Percentiles rank a stretch among this genome's conserved stretches.
These are phyloP conservation scores for Drosophila rellima DNA, from an alignment of 2,888 invertebrate species.

Conservation along the genomic window DNA sequence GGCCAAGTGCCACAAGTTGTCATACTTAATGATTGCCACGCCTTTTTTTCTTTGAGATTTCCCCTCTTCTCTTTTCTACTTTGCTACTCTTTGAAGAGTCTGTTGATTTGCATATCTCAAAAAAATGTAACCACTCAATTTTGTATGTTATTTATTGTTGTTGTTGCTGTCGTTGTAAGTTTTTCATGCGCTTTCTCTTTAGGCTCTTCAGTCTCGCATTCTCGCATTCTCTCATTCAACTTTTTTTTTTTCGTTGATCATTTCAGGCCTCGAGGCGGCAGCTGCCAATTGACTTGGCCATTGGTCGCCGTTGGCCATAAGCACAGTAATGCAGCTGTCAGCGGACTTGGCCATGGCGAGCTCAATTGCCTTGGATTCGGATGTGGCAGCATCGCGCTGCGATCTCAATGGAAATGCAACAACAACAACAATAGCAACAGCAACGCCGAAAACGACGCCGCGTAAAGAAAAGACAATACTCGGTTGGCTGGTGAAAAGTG, in stretches of 20 bases:
- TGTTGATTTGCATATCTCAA: slow-evolving; percentile 37
- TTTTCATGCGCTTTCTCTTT: slow-evolving; percentile 49
- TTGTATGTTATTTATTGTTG: slow-evolving; percentile 20
- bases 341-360: slow-evolving; percentile 41
- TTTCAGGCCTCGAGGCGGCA: slow-evolving; percentile 65
- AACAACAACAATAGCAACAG: slow-evolving; percentile 19
- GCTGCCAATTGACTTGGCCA: slow-evolving; percentile 60
- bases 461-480: slow-evolving; percentile 82
- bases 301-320: slow-evolving; percentile 51
- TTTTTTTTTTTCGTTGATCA: slow-evolving; percentile 18
- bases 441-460: slow-evolving; percentile 59
- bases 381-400: slow-evolving; percentile 18
- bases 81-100: neutral
- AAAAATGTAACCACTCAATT: slow-evolving; percentile 36
- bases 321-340: slow-evolving; percentile 38
- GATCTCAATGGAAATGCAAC: slow-evolving; percentile 21
- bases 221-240: slow-evolving; percentile 18
- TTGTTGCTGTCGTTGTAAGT: slow-evolving; percentile 6
- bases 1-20: slow-evolving; percentile 24
- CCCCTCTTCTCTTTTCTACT: neutral
- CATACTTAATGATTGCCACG: slow-evolving; percentile 6
- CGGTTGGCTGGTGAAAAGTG: slow-evolving; percentile 82
- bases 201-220: slow-evolving; percentile 8
- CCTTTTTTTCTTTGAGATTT: neutral
- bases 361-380: slow-evolving; percentile 38